Evolutionary conservation across 2,113 vertebrate genomes (phyloP).

Genomic region (Anas platyrhynchos): DNA sequence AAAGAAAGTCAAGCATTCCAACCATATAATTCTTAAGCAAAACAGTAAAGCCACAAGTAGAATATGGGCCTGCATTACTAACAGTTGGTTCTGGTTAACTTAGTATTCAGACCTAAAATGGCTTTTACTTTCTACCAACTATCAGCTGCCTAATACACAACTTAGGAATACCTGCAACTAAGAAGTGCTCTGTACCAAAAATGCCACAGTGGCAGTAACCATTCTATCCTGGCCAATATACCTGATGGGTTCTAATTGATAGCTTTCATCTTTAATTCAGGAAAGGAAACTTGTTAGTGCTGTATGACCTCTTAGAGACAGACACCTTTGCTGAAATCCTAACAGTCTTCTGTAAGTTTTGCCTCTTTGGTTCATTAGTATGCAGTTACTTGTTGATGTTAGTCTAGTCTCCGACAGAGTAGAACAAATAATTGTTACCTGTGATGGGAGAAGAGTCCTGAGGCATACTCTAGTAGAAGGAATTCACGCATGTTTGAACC

Average conservation of each 20-base stretch:
- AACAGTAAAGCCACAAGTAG: not conserved
- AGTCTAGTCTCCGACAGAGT: not conserved
- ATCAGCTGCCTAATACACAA: not conserved
- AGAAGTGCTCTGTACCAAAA: not conserved
- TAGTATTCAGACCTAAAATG: not conserved
- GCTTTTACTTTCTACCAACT: not conserved
- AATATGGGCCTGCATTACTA: fast-evolving
- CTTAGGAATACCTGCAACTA: not conserved
- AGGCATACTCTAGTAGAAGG: slow-evolving; percentile 94
- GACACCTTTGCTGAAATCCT: not conserved
- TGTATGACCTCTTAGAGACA: not conserved
- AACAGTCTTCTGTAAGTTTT: not conserved
- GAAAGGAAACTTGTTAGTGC: not conserved
- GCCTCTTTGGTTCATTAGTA: not conserved
- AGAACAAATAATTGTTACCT: slow-evolving; percentile 77
- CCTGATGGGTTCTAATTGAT: not conserved
- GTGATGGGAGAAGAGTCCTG: slow-evolving; percentile 94
- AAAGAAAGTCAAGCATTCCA: not conserved
- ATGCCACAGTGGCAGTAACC: not conserved
- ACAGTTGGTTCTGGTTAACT: not conserved
- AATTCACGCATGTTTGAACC: slow-evolving; percentile 97
- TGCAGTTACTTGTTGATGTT: not conserved
- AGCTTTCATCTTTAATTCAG: not conserved
- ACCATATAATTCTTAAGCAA: not conserved
- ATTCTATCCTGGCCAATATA: not conserved